Evolutionary conservation across 1,140 invertebrate genomes (phyloP).

Genomic region (Oryzaephilus surinamensis): DNA sequence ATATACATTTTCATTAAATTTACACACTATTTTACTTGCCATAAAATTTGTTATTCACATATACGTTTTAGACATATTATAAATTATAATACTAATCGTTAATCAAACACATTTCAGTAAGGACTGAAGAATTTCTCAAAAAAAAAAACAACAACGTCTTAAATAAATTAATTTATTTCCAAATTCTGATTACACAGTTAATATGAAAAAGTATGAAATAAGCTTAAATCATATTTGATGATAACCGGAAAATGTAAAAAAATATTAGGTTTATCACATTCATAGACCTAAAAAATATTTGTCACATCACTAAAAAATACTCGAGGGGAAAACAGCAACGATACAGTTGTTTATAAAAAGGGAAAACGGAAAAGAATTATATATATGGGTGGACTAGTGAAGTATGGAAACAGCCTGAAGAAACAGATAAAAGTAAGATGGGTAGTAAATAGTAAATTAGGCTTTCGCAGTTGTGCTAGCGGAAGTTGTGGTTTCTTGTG

Average conservation of each 20-base stretch:
- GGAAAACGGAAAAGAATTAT: conserved; percentile 1
- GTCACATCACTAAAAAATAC: conserved; percentile 6
- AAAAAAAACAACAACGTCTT: too few species aligned
- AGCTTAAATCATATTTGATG: conserved; percentile 4
- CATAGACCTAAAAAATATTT: conserved; percentile 6
- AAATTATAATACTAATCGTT: too few species aligned
- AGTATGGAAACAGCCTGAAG: conserved; percentile 1
- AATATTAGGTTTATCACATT: conserved; percentile 7
- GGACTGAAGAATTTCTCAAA: too few species aligned
- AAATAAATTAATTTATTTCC: conserved; percentile 14
- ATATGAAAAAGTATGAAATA: conserved; percentile 4
- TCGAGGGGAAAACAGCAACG: conserved; percentile 3
- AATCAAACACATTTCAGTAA: too few species aligned
- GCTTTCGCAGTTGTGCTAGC: conserved; percentile 29
- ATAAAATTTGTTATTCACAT: too few species aligned
- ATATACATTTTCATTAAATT: too few species aligned
- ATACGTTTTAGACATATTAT: too few species aligned
- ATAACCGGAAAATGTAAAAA: conserved; percentile 9
- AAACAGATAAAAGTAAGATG: not conserved
- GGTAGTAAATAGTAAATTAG: conserved; percentile 14
- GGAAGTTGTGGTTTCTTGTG: conserved; percentile 22
- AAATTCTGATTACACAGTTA: conserved; percentile 7
- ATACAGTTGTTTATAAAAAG: not conserved
- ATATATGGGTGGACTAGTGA: too few species aligned
- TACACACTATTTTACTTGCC: too few species aligned